Percentiles rank a stretch among this genome's conserved stretches.
Evolutionary conservation across 92 coral and sea anemone species (phyloP).

Genomic region (Parazoanthus atlanticus): DNA sequence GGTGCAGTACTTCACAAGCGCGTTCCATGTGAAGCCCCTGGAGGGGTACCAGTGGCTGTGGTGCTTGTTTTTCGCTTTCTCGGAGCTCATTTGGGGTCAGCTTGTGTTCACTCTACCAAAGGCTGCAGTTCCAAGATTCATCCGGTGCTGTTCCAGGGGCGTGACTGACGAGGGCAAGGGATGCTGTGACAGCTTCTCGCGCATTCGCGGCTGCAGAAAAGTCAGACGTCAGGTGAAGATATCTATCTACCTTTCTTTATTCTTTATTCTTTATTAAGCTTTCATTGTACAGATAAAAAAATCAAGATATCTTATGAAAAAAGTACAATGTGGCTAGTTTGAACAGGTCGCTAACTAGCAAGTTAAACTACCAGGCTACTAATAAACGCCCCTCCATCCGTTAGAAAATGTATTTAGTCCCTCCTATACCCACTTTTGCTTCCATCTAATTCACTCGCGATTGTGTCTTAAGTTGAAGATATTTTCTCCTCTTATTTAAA

Average conservation of each 20-base stretch:
- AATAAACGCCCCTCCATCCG: too few relatives aligned
- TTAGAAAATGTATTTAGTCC: too few relatives aligned
- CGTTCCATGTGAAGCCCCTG: constrained; percentile 79
- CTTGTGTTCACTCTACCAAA: constrained; percentile 81
- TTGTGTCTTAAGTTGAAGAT: too few relatives aligned
- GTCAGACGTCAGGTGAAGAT: constrained; percentile 67
- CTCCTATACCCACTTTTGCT: too few relatives aligned
- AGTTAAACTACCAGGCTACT: too few relatives aligned
- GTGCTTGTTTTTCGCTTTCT: constrained; percentile 84
- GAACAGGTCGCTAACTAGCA: too few relatives aligned
- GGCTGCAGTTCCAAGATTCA: constrained; percentile 63
- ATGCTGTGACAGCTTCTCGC: constrained; percentile 65
- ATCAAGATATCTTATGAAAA: too few relatives aligned
- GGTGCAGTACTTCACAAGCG: constrained; percentile 75
- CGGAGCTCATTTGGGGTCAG: constrained; percentile 91
- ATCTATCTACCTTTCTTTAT: neutral
- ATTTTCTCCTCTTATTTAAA: too few relatives aligned
- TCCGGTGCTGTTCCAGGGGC: constrained; percentile 80
- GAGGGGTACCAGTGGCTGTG: constrained; percentile 91
- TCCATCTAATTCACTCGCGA: too few relatives aligned
- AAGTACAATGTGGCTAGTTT: too few relatives aligned
- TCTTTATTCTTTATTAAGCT: too few relatives aligned
- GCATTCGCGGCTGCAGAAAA: constrained; percentile 73
- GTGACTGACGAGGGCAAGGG: constrained; percentile 53
- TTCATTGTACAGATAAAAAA: too few relatives aligned